A percentile compares a stretch with the other conserved stretches of the same genome.
phyloP scores from a whole-genome alignment of 2,113 vertebrate genomes.

The Dissostichus mawsoni region DNA sequence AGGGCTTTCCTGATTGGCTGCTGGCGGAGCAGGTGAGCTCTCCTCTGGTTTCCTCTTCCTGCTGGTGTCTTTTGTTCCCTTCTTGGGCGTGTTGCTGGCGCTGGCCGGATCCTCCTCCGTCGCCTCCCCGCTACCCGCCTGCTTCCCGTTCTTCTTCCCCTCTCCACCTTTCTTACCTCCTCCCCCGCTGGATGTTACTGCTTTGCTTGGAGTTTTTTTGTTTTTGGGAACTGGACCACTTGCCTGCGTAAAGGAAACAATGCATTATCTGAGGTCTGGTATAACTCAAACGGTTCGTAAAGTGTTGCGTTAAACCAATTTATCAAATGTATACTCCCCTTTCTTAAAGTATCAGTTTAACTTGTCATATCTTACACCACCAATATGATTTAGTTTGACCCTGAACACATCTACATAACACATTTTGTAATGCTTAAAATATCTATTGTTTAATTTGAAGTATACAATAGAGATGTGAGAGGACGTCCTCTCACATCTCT shows the following conservation, averaged over 20 bases:
- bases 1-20: constrained; percentile 89
- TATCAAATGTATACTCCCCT: background rate
- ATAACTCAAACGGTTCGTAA: background rate
- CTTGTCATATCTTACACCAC: constrained; percentile 12
- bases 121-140: constrained; percentile 84
- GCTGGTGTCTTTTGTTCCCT: constrained; percentile 89
- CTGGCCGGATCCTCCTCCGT: constrained; percentile 91
- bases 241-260: constrained; percentile 85
- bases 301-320: background rate
- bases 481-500: background rate
- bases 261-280: background rate
- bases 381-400: constrained; percentile 1
- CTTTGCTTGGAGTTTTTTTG: constrained; percentile 91
- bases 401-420: constrained; percentile 16
- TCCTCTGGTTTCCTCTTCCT: constrained; percentile 93
- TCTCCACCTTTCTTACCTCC: constrained; percentile 88
- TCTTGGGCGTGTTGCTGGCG: constrained; percentile 90
- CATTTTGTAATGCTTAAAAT: constrained; percentile 3
- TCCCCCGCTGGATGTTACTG: constrained; percentile 59
- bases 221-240: constrained; percentile 93
- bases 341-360: constrained; percentile 15
- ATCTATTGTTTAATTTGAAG: no score
- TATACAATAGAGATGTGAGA: no score
- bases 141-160: constrained; percentile 91
- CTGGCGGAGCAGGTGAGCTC: constrained; percentile 75